phyloP scores from a whole-genome alignment of 1,140 invertebrate species.

The Drosophila nigrodunni region DNA sequence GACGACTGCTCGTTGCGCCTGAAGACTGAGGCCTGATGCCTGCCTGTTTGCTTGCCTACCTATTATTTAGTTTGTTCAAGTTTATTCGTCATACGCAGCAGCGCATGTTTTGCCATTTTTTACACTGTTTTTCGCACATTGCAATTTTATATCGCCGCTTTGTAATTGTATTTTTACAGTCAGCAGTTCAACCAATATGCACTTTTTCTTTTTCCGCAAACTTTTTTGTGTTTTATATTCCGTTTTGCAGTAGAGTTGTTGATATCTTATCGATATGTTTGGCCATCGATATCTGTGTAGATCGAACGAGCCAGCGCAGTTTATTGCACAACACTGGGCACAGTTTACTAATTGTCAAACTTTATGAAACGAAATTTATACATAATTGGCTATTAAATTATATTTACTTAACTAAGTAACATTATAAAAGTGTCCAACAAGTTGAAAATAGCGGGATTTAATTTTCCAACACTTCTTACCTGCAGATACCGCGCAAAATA shows the following conservation, averaged over 20 bases:
- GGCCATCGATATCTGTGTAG: slow-evolving; percentile 35
- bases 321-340: background rate
- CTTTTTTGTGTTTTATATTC: slow-evolving; percentile 70
- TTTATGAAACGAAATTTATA: background rate
- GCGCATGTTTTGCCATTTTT: slow-evolving; percentile 50
- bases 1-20: slow-evolving; percentile 30
- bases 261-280: slow-evolving; percentile 34
- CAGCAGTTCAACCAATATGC: slow-evolving; percentile 52
- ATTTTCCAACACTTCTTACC: slow-evolving; percentile 13
- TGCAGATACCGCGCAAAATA: slow-evolving; percentile 36
- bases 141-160: slow-evolving; percentile 45
- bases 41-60: slow-evolving; percentile 16
- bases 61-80: slow-evolving; percentile 32
- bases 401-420: background rate
- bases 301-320: slow-evolving; percentile 1
- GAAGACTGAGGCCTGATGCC: slow-evolving; percentile 26
- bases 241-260: slow-evolving; percentile 57
- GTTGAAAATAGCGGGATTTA: background rate
- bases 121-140: slow-evolving; percentile 54
- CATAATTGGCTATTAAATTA: background rate
- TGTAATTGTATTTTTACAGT: slow-evolving; percentile 53
- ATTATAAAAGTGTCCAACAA: background rate
- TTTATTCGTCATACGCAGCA: slow-evolving; percentile 57
- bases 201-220: slow-evolving; percentile 77
- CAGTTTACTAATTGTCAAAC: background rate